Evolutionary conservation across 2,797 vertebrate genomes (phyloP).

Genomic region (Phyllotis vaccarum): DNA sequence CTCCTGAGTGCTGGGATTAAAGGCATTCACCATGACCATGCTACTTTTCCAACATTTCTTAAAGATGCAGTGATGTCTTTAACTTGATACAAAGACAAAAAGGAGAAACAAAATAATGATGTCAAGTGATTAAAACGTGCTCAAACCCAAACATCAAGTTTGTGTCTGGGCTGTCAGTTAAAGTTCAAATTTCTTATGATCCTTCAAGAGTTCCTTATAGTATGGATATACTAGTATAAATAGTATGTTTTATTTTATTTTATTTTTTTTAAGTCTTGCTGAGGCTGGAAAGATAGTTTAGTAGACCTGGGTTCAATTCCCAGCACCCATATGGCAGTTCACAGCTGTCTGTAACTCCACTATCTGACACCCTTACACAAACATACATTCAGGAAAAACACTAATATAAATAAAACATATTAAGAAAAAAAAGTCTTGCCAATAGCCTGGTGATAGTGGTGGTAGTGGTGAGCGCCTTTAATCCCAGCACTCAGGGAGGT

Average conservation of each 20-base stretch:
- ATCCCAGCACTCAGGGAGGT: not conserved
- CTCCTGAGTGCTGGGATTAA: not conserved
- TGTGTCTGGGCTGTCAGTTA: not conserved
- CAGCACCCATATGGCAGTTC: too few relatives aligned
- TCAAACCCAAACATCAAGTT: conserved; percentile 38
- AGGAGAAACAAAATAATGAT: conserved; percentile 31
- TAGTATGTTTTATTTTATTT: not conserved
- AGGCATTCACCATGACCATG: accelerated
- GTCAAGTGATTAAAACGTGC: conserved; percentile 44
- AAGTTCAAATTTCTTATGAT: conserved; percentile 22
- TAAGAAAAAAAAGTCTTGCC: not conserved
- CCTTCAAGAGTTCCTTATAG: not conserved
- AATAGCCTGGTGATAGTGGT: not conserved
- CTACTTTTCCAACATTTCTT: conserved; percentile 40
- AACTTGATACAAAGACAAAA: conserved; percentile 53
- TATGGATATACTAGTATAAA: too few relatives aligned
- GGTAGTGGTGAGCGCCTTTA: too few relatives aligned
- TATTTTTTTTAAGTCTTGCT: too few relatives aligned
- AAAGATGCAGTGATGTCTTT: conserved; percentile 40
- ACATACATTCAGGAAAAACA: too few relatives aligned
- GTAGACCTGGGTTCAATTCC: too few relatives aligned
- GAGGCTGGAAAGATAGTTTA: too few relatives aligned
- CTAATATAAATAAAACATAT: too few relatives aligned
- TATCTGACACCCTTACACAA: too few relatives aligned
- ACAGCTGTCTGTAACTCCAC: too few relatives aligned